phyloP scores from a whole-genome alignment of 2,888 invertebrate genomes.

The Plebejus argus region DNA sequence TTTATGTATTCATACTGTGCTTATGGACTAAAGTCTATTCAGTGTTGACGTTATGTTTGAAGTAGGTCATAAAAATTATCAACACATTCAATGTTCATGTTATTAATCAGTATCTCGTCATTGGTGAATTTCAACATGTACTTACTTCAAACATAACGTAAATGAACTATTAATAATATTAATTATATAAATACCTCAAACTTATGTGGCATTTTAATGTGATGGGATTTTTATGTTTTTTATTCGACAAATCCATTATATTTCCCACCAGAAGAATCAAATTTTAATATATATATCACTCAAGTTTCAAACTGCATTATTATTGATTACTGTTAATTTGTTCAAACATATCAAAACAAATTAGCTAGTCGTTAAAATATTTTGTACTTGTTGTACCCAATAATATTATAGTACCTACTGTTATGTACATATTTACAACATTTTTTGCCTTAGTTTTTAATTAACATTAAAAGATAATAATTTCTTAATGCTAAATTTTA shows the following conservation, averaged over 20 bases:
- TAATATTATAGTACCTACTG: slow-evolving; percentile 4
- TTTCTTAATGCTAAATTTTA: neutral
- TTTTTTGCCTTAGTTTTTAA: neutral
- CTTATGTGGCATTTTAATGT: neutral
- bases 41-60: too few species aligned
- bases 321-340: slow-evolving; percentile 23
- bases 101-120: neutral
- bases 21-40: too few species aligned
- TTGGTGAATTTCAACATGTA: too few species aligned
- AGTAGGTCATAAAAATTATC: neutral
- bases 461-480: neutral
- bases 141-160: too few species aligned
- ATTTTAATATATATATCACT: neutral
- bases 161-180: neutral
- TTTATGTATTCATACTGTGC: too few species aligned
- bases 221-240: neutral
- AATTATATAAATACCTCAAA: neutral
- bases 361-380: slow-evolving; percentile 21
- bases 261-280: neutral
- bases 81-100: neutral
- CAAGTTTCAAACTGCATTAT: neutral
- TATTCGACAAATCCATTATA: neutral
- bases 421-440: slow-evolving; percentile 13
- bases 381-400: slow-evolving; percentile 10
- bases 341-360: slow-evolving; percentile 24